These are phyloP conservation scores for Petroica traversi DNA, from an alignment of 2,113 vertebrate species.

Conservation along the genomic window DNA sequence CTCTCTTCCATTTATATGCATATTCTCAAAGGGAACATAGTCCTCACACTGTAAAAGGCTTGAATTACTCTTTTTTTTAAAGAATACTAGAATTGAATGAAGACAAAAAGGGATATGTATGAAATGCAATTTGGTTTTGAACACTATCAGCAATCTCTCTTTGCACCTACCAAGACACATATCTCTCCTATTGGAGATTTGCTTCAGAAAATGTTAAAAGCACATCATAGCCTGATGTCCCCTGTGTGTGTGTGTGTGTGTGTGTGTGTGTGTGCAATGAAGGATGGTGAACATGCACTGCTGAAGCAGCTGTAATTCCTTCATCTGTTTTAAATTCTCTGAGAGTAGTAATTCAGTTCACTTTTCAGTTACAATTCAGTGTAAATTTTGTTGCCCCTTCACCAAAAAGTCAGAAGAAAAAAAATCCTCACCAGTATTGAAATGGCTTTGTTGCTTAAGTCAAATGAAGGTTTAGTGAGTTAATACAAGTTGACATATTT, in stretches of 20 bases:
- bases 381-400: not conserved
- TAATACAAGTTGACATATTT: not conserved
- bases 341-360: not conserved
- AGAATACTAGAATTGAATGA: not conserved
- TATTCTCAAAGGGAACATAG: not conserved
- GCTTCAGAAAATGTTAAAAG: not conserved
- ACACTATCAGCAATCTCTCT: not conserved
- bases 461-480: not conserved
- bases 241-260: not conserved
- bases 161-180: not conserved
- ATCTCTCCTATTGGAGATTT: not conserved
- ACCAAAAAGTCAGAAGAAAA: not conserved
- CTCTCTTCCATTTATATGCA: not conserved
- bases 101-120: not conserved
- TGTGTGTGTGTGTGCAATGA: not conserved
- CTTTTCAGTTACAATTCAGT: no score
- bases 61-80: not conserved
- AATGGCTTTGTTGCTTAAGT: not conserved
- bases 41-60: not conserved
- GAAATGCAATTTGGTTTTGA: not conserved
- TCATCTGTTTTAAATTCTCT: not conserved
- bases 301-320: not conserved
- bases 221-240: not conserved
- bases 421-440: not conserved
- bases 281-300: not conserved